Evolutionary conservation across 2,888 invertebrate species (phyloP).

Genomic region (Bursaphelenchus okinawaensis): DNA sequence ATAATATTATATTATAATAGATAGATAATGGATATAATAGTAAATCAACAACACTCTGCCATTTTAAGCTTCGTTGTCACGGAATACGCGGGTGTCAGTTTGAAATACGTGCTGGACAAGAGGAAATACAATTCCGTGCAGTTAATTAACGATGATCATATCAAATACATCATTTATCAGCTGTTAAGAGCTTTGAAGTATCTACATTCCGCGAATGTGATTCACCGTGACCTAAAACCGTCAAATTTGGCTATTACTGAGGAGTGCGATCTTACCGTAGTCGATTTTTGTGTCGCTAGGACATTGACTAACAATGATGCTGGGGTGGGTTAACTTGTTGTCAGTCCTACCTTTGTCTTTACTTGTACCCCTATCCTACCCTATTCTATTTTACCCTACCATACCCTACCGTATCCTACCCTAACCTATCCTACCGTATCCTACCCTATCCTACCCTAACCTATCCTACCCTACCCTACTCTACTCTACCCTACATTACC

Average conservation of each 20-base stretch:
- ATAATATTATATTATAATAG: too few relatives aligned
- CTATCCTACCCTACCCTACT: too few relatives aligned
- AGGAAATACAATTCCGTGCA: slow-evolving; percentile 58
- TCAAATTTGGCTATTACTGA: slow-evolving; percentile 42
- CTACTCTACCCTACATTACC: too few relatives aligned
- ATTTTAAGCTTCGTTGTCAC: slow-evolving; percentile 51
- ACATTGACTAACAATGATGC: slow-evolving; percentile 32
- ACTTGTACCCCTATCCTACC: too few relatives aligned
- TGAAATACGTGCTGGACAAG: slow-evolving; percentile 37
- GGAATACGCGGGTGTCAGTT: slow-evolving; percentile 45
- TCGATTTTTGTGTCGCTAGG: slow-evolving; percentile 53
- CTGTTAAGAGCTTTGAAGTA: slow-evolving; percentile 85
- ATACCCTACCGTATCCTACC: too few relatives aligned
- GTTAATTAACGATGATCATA: slow-evolving; percentile 89
- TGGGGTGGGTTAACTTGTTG: not conserved
- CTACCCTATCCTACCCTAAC: too few relatives aligned
- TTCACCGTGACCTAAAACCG: slow-evolving; percentile 55
- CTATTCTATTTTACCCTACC: too few relatives aligned
- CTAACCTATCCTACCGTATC: too few relatives aligned
- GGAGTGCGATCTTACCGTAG: slow-evolving; percentile 46
- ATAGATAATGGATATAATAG: too few relatives aligned
- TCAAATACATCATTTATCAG: slow-evolving; percentile 95
- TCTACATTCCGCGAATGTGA: slow-evolving; percentile 54
- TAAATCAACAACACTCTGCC: too few relatives aligned
- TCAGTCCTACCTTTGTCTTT: too few relatives aligned